These are phyloP conservation scores for Podocnemis expansa DNA, from an alignment of 2,113 vertebrate genomes.

Conservation along the genomic window DNA sequence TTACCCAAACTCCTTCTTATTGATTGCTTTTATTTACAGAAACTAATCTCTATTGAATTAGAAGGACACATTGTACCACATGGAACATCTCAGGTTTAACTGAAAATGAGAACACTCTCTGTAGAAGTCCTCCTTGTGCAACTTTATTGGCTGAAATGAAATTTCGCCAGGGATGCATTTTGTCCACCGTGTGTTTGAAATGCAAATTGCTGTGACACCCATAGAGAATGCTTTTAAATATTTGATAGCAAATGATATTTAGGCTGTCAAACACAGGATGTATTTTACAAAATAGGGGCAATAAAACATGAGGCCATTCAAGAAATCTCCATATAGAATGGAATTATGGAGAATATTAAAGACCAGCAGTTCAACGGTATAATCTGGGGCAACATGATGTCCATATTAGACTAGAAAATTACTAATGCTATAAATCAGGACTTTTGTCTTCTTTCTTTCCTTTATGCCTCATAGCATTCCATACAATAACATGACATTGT, in stretches of 20 bases:
- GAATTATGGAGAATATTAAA: not conserved
- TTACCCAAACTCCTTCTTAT: not conserved
- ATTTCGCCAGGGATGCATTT: not conserved
- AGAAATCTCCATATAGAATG: not conserved
- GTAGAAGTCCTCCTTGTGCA: not conserved
- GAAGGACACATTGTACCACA: not conserved
- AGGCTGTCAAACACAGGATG: not conserved
- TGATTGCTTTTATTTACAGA: not conserved
- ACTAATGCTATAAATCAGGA: not conserved
- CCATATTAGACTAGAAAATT: not conserved
- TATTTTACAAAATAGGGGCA: not conserved
- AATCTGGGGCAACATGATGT: not conserved
- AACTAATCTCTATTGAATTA: not conserved
- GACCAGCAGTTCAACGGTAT: not conserved
- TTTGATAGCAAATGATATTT: not conserved
- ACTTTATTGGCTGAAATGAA: not conserved
- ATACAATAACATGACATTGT: fast-evolving
- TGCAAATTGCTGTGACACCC: not conserved
- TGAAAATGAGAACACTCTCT: not conserved
- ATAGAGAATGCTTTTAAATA: not conserved
- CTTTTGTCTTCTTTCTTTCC: not conserved
- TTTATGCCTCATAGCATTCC: fast-evolving
- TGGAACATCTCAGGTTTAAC: not conserved
- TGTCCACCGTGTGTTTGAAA: not conserved
- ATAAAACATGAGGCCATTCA: not conserved